A percentile compares a stretch with the other conserved stretches of the same genome.
These are phyloP conservation scores for Alaudala cheleensis DNA, from an alignment of 2,113 vertebrate genomes.

Conservation along the genomic window DNA sequence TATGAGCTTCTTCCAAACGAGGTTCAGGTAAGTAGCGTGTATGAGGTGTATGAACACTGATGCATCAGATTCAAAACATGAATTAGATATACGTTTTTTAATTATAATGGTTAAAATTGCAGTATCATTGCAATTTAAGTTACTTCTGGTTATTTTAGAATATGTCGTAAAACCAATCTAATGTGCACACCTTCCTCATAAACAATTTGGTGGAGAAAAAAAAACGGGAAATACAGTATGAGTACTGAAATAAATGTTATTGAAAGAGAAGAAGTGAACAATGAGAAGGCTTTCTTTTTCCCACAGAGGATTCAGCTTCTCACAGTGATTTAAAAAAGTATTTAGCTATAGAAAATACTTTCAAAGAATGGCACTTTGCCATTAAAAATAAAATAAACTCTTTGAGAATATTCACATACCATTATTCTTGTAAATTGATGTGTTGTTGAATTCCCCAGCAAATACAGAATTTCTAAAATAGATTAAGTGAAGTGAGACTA, in stretches of 20 bases:
- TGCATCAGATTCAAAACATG: not conserved
- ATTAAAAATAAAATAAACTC: not conserved
- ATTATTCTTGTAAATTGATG: not conserved
- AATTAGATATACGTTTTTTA: not conserved
- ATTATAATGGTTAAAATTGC: not conserved
- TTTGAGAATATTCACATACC: not conserved
- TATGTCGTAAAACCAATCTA: not conserved
- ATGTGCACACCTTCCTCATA: not conserved
- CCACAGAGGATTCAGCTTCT: not conserved
- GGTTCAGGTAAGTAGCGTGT: slow-evolving; percentile 79
- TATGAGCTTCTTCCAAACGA: slow-evolving; percentile 84
- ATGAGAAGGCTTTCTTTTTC: not conserved
- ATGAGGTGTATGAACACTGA: not conserved
- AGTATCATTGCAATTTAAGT: not conserved
- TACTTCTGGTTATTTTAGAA: not conserved
- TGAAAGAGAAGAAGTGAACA: not conserved
- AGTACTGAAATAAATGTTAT: not conserved
- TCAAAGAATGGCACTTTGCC: not conserved
- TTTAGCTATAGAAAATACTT: not conserved
- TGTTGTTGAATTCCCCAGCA: not conserved
- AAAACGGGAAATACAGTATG: not conserved
- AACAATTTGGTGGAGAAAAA: not conserved
- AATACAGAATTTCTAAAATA: not conserved
- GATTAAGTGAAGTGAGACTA: not conserved
- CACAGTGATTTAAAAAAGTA: not conserved